A percentile compares a stretch with the other conserved stretches of the same genome.
Conservation (phyloP, 2,888 invertebrate species). For the Phalera bucephala region DNA sequence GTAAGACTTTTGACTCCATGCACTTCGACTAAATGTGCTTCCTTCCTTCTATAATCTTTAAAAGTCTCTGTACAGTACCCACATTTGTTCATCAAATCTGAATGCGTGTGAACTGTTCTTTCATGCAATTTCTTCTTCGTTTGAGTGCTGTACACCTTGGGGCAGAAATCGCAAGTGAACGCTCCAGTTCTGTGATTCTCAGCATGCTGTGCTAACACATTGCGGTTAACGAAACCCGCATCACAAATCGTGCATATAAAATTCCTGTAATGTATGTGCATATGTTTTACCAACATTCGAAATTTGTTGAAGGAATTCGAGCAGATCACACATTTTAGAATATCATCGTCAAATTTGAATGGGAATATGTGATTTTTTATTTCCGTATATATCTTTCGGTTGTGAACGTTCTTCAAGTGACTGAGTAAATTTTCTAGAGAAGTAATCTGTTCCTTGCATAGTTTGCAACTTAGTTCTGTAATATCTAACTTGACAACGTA, state of each 20-base stretch:
- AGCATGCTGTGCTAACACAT: conserved; percentile 25
- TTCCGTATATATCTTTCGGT: conserved; percentile 29
- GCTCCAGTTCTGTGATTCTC: conserved; percentile 38
- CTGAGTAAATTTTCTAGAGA: conserved; percentile 25
- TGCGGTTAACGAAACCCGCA: conserved; percentile 40
- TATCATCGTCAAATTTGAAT: conserved; percentile 41
- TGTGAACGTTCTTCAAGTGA: conserved; percentile 29
- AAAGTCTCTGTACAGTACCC: conserved; percentile 42
- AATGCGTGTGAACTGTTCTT: conserved; percentile 32
- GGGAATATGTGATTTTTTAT: conserved; percentile 46
- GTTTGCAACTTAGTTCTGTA: conserved; percentile 28
- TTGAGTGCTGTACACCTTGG: conserved; percentile 56
- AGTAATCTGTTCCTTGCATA: conserved; percentile 18
- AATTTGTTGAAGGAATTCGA: conserved; percentile 18
- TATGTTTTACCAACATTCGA: conserved; percentile 36
- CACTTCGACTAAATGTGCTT: conserved; percentile 31
- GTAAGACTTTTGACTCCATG: conserved; percentile 29
- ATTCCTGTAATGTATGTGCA: conserved; percentile 49
- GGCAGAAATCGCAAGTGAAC: conserved; percentile 53
- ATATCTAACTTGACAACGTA: conserved; percentile 53
- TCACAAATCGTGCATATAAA: conserved; percentile 39
- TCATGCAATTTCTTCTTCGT: conserved; percentile 61
- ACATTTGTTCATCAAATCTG: conserved; percentile 31
- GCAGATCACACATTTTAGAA: conserved; percentile 18
- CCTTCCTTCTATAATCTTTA: conserved; percentile 37